Percentiles rank a stretch among this genome's conserved stretches.
phyloP scores from a whole-genome alignment of 1,140 invertebrate species.

The Drosophila nebulosa region DNA sequence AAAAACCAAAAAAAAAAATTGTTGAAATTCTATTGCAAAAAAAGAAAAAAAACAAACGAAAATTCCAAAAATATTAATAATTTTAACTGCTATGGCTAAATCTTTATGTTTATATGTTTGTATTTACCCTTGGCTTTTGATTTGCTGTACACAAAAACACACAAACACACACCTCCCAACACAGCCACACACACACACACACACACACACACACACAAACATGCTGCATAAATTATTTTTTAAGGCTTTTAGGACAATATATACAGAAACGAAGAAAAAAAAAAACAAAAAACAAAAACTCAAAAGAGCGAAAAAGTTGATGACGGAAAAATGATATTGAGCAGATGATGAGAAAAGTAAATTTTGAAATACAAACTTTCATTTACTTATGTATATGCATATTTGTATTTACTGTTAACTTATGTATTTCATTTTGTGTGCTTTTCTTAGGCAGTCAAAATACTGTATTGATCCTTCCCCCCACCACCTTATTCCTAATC shows the following conservation, averaged over 20 bases:
- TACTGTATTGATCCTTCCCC: not conserved
- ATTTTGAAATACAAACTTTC: not conserved
- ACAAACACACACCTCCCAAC: slow-evolving; percentile 15
- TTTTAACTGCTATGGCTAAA: not conserved
- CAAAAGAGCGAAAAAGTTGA: not conserved
- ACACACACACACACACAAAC: slow-evolving; percentile 18
- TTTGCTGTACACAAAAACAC: slow-evolving; percentile 49
- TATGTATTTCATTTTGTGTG: not conserved
- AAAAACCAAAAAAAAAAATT: slow-evolving; percentile 3
- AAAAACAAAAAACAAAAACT: slow-evolving; percentile 7
- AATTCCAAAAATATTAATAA: slow-evolving; percentile 26
- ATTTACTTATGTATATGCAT: not conserved
- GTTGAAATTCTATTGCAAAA: not conserved
- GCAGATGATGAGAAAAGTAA: slow-evolving; percentile 12
- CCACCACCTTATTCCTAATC: slow-evolving; percentile 30
- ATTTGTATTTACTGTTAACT: not conserved
- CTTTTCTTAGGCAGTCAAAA: not conserved
- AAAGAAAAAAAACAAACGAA: slow-evolving; percentile 25
- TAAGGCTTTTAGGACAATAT: slow-evolving; percentile 76
- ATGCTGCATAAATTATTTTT: slow-evolving; percentile 56
- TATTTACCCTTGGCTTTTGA: slow-evolving; percentile 63
- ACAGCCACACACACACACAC: slow-evolving; percentile 10
- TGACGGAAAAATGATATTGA: slow-evolving; percentile 23
- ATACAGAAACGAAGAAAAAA: slow-evolving; percentile 25
- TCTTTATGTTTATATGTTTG: slow-evolving; percentile 15